Evolutionary conservation across 2,113 vertebrate species (phyloP), one percentile per base, ranked within the genome.

Genomic region (Eurypyga helias): DNA sequence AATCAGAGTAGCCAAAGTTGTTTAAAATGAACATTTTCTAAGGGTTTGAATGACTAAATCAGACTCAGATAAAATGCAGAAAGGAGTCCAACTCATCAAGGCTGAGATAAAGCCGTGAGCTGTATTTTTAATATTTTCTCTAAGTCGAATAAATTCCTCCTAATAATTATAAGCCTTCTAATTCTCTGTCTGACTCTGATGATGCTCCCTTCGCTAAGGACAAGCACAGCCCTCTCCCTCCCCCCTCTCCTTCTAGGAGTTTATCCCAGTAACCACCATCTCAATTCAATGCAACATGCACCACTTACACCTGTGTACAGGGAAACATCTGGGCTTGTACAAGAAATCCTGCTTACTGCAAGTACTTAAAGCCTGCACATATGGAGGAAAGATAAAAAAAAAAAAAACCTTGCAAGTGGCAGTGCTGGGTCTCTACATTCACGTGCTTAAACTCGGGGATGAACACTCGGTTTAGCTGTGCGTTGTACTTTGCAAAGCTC

Each of bases 221-320:
- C 12, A 60, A 90, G 26, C 8, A 38, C 31, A 41, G 17, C 17
- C 33, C 33, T 65, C 61, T 78, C 7, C 28, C 51, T 82, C 20
- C 8, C 36, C 26, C 12, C 15, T 79, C 29, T 29, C 23, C 4
- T 93, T 41, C 46, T 38, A 55, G 58, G 58, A 46, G 17, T 58
- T 90, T 57, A 65, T 89, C 36, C 49, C 13, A 29, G 1, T 36
- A 72, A 64, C 24, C 60, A 23, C 52, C 7, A 36, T 10, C 36
- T 45, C 21, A 49, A 13, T 28, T 9, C 41, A 90, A 52, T 73
- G 36, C 11, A 75, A 17, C 45, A 45, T 45, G 45, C 45, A 45
- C 45, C 45, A 45, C 21, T 36, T 83, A 36, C 36, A 54, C 6
- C 13, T 60, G 17, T 0, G 0, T 26, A 28, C 19, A 65, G 49